Conservation (phyloP, 2,797 vertebrate genomes). For the Takifugu rubripes region DNA sequence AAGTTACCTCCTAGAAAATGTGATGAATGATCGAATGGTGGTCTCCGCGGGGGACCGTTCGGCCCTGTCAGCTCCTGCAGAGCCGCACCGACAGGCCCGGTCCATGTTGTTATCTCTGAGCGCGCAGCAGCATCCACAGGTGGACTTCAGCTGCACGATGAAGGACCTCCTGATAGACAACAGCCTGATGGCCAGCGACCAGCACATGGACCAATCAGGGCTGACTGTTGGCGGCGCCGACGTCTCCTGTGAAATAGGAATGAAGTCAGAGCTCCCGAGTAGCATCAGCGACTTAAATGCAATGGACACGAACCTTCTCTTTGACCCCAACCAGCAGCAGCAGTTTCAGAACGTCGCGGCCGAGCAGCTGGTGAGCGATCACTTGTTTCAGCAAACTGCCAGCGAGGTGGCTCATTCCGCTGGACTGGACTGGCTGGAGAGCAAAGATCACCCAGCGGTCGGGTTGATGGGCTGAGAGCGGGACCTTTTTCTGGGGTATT, state of each 20-base stretch:
- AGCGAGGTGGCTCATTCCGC: slow-evolving; percentile 86
- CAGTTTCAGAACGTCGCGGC: slow-evolving; percentile 88
- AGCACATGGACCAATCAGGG: slow-evolving; percentile 85
- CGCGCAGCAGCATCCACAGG: slow-evolving; percentile 66
- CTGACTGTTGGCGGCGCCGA: slow-evolving; percentile 77
- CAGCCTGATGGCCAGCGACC: slow-evolving; percentile 79
- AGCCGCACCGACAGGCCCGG: slow-evolving; percentile 54
- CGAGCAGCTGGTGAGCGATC: slow-evolving; percentile 93
- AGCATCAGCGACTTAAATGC: slow-evolving; percentile 95
- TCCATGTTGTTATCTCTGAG: slow-evolving; percentile 43
- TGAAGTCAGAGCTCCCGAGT: slow-evolving; percentile 92
- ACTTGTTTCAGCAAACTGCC: slow-evolving; percentile 95
- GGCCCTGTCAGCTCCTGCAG: slow-evolving; percentile 73
- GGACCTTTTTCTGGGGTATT: slow-evolving; percentile 25
- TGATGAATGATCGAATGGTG: slow-evolving; percentile 81
- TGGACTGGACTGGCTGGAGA: slow-evolving; percentile 98
- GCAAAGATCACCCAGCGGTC: slow-evolving; percentile 96
- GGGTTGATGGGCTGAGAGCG: slow-evolving; percentile 80
- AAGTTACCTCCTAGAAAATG: slow-evolving; percentile 88
- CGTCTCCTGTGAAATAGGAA: slow-evolving; percentile 89
- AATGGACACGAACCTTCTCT: slow-evolving; percentile 94
- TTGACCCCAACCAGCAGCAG: slow-evolving; percentile 93
- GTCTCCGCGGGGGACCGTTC: slow-evolving; percentile 82
- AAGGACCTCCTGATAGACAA: slow-evolving; percentile 86
- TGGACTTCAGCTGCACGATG: slow-evolving; percentile 88